Conservation (phyloP, 2,888 invertebrate species). For the Frankliniella fusca region DNA sequence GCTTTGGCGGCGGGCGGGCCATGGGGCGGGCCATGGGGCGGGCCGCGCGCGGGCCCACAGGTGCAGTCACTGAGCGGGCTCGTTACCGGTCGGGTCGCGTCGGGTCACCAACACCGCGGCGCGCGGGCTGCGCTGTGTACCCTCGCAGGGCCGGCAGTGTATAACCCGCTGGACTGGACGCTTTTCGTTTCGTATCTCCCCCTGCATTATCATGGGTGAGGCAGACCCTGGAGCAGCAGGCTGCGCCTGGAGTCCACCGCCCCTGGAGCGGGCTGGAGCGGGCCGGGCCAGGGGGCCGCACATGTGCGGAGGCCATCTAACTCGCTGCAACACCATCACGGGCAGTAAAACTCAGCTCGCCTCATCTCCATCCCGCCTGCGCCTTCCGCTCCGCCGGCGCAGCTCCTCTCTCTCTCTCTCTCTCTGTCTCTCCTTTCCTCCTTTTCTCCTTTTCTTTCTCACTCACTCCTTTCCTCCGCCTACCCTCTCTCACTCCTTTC, state of each 20-base stretch:
- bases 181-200: no score
- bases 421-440: neutral
- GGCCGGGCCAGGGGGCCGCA: neutral
- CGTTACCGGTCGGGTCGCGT: no score
- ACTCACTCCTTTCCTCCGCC: neutral
- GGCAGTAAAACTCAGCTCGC: conserved; percentile 8
- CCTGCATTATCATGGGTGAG: no score
- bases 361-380: neutral
- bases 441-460: neutral
- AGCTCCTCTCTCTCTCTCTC: neutral
- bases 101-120: no score
- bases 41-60: no score
- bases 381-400: neutral
- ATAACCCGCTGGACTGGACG: no score
- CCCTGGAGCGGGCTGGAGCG: neutral
- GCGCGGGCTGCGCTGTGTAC: no score
- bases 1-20: neutral
- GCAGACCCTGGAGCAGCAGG: no score
- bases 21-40: no score
- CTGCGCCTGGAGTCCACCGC: no score
- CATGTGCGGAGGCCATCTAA: neutral
- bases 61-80: no score
- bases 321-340: neutral
- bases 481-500: neutral
- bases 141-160: no score